Base-by-base conservation (phyloP, 2,888 invertebrate species). In the Drosophila lutescens region DNA sequence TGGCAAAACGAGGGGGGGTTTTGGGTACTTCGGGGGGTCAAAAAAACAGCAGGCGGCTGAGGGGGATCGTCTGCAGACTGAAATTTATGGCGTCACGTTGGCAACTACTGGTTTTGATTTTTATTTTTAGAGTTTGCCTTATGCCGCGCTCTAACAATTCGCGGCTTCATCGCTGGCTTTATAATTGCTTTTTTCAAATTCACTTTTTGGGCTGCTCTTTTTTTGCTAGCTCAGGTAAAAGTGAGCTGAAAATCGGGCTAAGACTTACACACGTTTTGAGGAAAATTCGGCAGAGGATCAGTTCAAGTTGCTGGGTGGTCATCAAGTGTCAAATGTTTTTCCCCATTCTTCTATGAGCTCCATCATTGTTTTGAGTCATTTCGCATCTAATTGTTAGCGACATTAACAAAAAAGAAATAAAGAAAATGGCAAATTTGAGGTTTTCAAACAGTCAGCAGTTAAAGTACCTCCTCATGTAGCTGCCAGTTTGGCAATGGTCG, bases 361-460 rank as follows among this genome's bases (percentile, higher is more conserved):
- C 49, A 55, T 69, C 43, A 58, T 49, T 51, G 36, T 57, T 62
- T 73, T 49, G 63, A 74, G 71, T 74, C 68, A 76, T 82, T 85
- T 83, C 54, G 78, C 66, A 67, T 80, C 80, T 83, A 86, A 83
- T 83, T 87, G 88, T 82, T 87, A 79, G 80, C 72, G 67, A 79
- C 76, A 85, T 85, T 79, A 77, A 53, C 65, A n/a, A 56, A 46
- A 47, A 41, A 30, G 2, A 30, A 1, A 7, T 69, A 75, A 74
- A 47, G 67, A 75, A 83, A 83, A 81, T 70, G 73, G 54, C 60
- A 67, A 55, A 50, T 50, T 76, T 66, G 61, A 78, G 67, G 70
- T 76, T 80, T 80, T 68, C 49, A 80, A 79, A 82, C 49, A 82
- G 83, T 83, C 88, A 86, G 83, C 88, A 83, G 82, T 88, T 88